Conservation (phyloP, 1,140 invertebrate genomes). For the Coboldia fuscipes region DNA sequence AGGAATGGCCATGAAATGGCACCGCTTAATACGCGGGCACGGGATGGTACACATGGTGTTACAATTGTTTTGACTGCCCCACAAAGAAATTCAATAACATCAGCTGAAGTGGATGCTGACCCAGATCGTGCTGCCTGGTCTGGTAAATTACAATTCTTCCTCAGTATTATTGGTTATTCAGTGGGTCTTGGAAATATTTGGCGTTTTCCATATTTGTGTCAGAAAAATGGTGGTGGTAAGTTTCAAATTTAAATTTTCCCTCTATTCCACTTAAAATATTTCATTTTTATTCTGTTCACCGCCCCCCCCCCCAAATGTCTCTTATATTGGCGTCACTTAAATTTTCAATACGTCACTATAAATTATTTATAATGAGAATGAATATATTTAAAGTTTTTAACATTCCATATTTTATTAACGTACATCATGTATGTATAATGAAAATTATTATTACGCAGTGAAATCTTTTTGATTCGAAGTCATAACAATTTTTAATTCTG, state of each 20-base stretch:
- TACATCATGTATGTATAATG: no score
- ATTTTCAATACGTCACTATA: no score
- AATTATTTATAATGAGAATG: no score
- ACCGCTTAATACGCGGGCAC: constrained; percentile 41
- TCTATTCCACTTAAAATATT: no score
- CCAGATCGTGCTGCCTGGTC: constrained; percentile 52
- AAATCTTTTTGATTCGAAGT: no score
- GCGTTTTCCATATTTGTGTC: constrained; percentile 87
- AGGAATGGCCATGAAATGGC: constrained; percentile 56
- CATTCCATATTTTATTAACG: no score
- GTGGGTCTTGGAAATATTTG: constrained; percentile 85
- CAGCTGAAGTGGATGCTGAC: constrained; percentile 20
- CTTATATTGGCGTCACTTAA: no score
- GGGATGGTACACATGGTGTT: constrained; percentile 33
- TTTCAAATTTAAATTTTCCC: no score
- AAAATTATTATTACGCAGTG: no score
- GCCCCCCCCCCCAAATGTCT: no score
- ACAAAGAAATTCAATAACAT: constrained; percentile 27
- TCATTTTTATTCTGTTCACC: neutral
- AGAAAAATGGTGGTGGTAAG: constrained; percentile 86
- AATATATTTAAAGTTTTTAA: no score
- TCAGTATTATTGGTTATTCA: constrained; percentile 76
- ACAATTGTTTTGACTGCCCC: constrained; percentile 34
- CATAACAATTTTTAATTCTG: no score
- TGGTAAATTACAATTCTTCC: constrained; percentile 73